Base-by-base conservation (phyloP, 2,797 vertebrate species). In the Tokudaia tokunoshimensis region DNA sequence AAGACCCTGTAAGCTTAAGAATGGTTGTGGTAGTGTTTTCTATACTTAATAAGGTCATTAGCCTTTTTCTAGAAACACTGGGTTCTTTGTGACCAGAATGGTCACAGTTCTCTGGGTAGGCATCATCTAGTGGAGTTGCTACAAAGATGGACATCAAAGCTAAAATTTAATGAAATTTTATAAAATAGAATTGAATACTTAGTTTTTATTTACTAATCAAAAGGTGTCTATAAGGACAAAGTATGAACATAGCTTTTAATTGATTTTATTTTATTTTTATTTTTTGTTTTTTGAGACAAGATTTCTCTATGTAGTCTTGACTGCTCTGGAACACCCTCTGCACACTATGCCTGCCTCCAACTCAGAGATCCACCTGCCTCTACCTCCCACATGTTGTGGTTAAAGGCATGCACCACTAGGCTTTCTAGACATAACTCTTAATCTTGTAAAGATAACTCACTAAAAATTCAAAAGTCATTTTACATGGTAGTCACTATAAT, bases 381-480 rank as follows among this genome's bases (percentile, higher is more conserved):
- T 76, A 6, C 24, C 14, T 47, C 13, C 41, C 24, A 76, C 3
- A 13, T 17, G 13, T 24, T 76, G 44, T 15, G 6, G 24, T 15
- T 47, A 47, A 47, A 47, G 20, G 20, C 3, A 6, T 7, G 2
- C 26, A 6, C 6, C 26, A 47, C 8, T 4, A 83, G 37, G 37
- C 14, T 41, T 8, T 0, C 0, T 61, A 4, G 34, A 29, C 22
- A 76, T 10, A 41, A 29, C 1, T 44, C 79, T 7, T 12, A 50
- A 9, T 15, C 31, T 11, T 52, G 31, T 52, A 67, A 78, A 63
- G 14, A 22, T 44, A 84, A 88, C 55, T 79, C 12, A 67, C 20
- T 61, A 81, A 92, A 76, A 12, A 50, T 17, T 91, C n/a, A 93
- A 80, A 20, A 86, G 15, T 57, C 14, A 50, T 87, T 87, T 92